phyloP scores from a whole-genome alignment of 2,113 vertebrate genomes.

The Hippocampus comes region DNA sequence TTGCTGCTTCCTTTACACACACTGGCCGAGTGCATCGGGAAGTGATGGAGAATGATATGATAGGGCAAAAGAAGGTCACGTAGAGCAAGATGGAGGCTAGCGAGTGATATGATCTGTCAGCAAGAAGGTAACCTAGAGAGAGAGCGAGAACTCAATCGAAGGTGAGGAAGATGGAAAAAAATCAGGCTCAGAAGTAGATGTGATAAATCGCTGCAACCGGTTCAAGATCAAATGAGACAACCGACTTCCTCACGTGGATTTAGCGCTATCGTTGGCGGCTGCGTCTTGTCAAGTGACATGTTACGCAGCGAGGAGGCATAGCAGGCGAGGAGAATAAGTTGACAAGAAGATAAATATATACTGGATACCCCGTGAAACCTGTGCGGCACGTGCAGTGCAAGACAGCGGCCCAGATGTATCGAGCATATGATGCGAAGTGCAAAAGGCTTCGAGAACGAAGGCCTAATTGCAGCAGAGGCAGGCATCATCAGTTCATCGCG shows the following conservation, averaged over 20 bases:
- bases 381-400: neutral
- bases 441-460: neutral
- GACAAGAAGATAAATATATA: constrained; percentile 10
- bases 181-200: neutral
- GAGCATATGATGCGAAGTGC: neutral
- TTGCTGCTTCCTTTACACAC: constrained; percentile 26
- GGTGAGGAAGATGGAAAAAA: constrained; percentile 5
- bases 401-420: neutral
- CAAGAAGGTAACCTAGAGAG: neutral
- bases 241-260: constrained; percentile 3
- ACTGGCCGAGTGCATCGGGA: constrained; percentile 26
- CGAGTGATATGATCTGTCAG: constrained; percentile 24
- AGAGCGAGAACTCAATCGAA: constrained; percentile 1
- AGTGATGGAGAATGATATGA: constrained; percentile 39
- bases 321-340: constrained; percentile 11
- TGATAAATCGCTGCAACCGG: neutral
- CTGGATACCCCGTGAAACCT: neutral
- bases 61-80: constrained; percentile 39
- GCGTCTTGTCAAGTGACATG: constrained; percentile 2
- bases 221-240: constrained; percentile 16
- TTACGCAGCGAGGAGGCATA: constrained; percentile 3
- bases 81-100: constrained; percentile 14
- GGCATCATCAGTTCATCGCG: neutral
- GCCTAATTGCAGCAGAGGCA: neutral
- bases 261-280: constrained; percentile 3